Conservation (phyloP, 1,140 invertebrate genomes). For the Danaus melanippus region DNA sequence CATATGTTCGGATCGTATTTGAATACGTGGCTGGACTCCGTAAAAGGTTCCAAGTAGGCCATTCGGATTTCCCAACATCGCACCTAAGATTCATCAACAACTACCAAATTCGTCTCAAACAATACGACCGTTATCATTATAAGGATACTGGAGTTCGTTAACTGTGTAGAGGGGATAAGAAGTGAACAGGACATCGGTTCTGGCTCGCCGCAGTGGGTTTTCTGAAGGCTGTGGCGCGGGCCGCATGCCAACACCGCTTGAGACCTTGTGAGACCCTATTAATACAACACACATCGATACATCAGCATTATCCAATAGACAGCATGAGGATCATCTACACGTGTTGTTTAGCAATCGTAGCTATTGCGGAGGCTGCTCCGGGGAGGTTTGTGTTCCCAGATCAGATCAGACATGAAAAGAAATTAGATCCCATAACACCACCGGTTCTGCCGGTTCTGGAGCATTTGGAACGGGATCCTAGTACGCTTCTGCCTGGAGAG, state of each 20-base stretch:
- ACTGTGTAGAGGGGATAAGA: conserved; percentile 33
- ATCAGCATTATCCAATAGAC: conserved; percentile 37
- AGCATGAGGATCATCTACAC: conserved; percentile 49
- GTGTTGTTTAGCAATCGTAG: conserved; percentile 31
- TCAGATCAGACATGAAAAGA: conserved; percentile 39
- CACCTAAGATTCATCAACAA: conserved; percentile 23
- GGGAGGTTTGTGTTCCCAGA: conserved; percentile 56
- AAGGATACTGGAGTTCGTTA: conserved; percentile 35
- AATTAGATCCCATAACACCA: conserved; percentile 56
- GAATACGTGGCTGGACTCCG: conserved; percentile 19
- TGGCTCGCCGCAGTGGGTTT: conserved; percentile 58
- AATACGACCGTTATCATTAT: conserved; percentile 50
- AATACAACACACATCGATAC: conserved; percentile 56
- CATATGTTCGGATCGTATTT: conserved; percentile 4
- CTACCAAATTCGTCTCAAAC: conserved; percentile 30
- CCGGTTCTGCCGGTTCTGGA: conserved; percentile 58
- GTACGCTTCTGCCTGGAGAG: conserved; percentile 49
- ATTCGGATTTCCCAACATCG: conserved; percentile 51
- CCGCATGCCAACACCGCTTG: conserved; percentile 61
- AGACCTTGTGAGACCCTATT: conserved; percentile 66
- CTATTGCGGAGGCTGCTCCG: conserved; percentile 30
- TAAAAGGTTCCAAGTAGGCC: conserved; percentile 32
- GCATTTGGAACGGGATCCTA: conserved; percentile 61
- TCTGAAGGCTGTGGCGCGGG: conserved; percentile 68
- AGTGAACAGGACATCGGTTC: conserved; percentile 47